Evolutionary conservation across 2,797 vertebrate genomes (phyloP), one percentile per base, ranked within the genome.

Genomic region (Pseudomugil gertrudae): DNA sequence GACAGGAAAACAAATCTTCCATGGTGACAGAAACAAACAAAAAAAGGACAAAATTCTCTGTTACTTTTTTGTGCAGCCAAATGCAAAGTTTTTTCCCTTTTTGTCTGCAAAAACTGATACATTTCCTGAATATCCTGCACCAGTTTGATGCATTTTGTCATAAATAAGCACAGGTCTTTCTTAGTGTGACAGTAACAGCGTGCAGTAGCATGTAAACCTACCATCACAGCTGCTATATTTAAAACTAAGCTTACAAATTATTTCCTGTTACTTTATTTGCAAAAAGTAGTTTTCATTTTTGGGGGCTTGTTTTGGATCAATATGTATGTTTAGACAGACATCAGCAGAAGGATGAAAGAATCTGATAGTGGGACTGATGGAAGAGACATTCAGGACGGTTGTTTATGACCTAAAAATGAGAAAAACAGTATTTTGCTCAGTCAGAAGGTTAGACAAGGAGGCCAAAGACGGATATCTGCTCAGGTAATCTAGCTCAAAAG

Each of bases 11-110:
- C 51, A 56, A 45, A 62, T 54, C 26, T 26, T 26, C 17, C 15
- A 69, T 43, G 60, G 69, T 53, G 60, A 58, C 45, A 57, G 63
- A 61, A 59, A 61, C 4, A 4, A 45, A 52, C 36, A 69, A 67
- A 48, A 60, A 68, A 70, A 38, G 56, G 67, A 71, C 2, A 3
- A 72, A 43, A 15, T 13, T 72, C 36, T 58, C 47, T 27, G 33
- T 59, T 36, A 3, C 26, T 62, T 52, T 50, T 32, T 35, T 47
- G 1, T 1, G n/a, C 33, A 62, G 47, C 21, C 55, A 51, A 74
- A 33, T 2, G 21, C 2, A 57, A 40, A 51, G 47, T 10, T 35
- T 9, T n/a, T 66, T 21, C 2, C n/a, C 21, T 57, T 53, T 6
- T 43, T 9, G 5, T 57, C 54, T 81, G 29, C 17, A 58, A 63